Evolutionary conservation across 2,888 invertebrate genomes (phyloP), one percentile per base, ranked within the genome.

Genomic region (Xanthorhoe designata): DNA sequence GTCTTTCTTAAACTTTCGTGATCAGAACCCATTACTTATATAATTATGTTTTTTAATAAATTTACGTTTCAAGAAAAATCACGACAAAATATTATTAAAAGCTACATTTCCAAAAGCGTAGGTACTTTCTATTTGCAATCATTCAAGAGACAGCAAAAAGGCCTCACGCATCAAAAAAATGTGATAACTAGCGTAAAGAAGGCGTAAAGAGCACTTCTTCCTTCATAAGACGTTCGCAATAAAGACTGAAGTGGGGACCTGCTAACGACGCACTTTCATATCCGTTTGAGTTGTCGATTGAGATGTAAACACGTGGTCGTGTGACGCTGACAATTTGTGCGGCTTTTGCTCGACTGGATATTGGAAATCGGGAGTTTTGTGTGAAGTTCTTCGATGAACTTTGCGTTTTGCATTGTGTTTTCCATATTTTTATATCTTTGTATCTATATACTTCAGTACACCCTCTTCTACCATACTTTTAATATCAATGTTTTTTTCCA

Each of bases 151-250:
- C 81, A 80, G 77, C 67, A 77, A 85, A 88, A 64, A 90, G 87
- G 84, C 82, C 86, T 81, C 83, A 82, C 85, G 82, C 86, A 87
- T 88, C 88, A 89, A 85, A 89, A 84, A 88, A 88, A 86, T 84
- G 87, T 86, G 88, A 88, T 92, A 92, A 92, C 91, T 92, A 90
- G 90, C 88, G 89, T 84, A 77, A 89, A 88, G 88, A 87, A 88
- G 81, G 84, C 82, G 86, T 72, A 78, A 82, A 90, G 90, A 76
- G 86, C 81, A 68, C 89, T 92, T 75, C 78, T 82, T 78, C 81
- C 79, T 82, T 84, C 88, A 90, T 88, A 89, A 73, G 76, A 78
- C 81, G 84, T 79, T 83, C 77, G 89, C 87, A 90, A 91, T 91
- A 90, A 90, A 90, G 84, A 87, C 85, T 87, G 86, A 81, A 86